These are phyloP conservation scores for Platichthys flesus DNA, from an alignment of 2,113 vertebrate species.

Conservation along the genomic window DNA sequence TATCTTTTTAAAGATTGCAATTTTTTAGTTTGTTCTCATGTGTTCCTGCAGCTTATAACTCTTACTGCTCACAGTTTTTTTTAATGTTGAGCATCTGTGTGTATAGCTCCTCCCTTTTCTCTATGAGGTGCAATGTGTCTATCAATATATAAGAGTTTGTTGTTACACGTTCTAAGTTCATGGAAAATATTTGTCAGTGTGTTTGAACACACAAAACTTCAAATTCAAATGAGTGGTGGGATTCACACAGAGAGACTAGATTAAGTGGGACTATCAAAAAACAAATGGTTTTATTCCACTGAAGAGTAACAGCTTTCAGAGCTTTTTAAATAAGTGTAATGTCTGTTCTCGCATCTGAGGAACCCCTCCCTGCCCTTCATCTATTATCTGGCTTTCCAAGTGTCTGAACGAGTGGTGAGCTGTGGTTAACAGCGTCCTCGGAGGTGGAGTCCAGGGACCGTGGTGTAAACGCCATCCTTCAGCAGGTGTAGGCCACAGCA, in stretches of 20 bases:
- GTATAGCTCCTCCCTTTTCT: no score
- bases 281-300: neutral
- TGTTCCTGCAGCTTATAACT: no score
- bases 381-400: slow-evolving; percentile 70
- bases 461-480: slow-evolving; percentile 79
- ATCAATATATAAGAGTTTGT: no score
- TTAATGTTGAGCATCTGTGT: no score
- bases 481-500: slow-evolving; percentile 87
- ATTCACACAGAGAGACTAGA: neutral
- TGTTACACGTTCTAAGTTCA: no score
- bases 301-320: slow-evolving; percentile 23
- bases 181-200: no score
- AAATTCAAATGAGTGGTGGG: no score
- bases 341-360: slow-evolving; percentile 12
- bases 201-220: neutral
- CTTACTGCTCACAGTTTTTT: no score
- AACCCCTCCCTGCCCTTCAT: slow-evolving; percentile 26
- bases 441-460: slow-evolving; percentile 73
- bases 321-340: slow-evolving; percentile 4
- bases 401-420: slow-evolving; percentile 80
- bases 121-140: no score
- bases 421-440: slow-evolving; percentile 74
- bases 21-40: no score
- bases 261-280: neutral
- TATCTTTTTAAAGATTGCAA: no score